Conservation (phyloP, 2,888 invertebrate genomes). For the Zelleria hepariella region DNA sequence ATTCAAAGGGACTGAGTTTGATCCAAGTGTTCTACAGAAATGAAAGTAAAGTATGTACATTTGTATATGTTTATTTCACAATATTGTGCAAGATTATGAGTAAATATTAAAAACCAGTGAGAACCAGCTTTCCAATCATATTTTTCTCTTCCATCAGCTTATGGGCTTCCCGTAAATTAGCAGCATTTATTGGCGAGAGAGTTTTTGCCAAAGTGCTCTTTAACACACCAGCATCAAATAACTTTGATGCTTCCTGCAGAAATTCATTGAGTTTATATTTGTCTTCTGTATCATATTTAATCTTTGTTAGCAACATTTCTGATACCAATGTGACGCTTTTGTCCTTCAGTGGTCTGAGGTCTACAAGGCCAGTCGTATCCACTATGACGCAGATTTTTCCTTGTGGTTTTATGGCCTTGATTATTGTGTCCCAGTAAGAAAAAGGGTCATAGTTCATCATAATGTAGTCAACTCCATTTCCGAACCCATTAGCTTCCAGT, state of each 20-base stretch:
- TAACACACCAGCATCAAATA: conserved; percentile 42
- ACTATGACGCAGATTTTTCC: conserved; percentile 55
- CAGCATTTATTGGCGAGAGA: conserved; percentile 51
- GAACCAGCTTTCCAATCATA: conserved; percentile 50
- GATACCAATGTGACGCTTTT: conserved; percentile 52
- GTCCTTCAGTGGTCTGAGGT: conserved; percentile 42
- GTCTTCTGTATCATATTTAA: conserved; percentile 52
- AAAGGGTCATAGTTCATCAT: conserved; percentile 55
- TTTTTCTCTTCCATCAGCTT: conserved; percentile 41
- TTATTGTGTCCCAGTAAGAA: conserved; percentile 53
- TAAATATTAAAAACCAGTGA: conserved; percentile 37
- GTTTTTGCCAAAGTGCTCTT: conserved; percentile 45
- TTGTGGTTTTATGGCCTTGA: conserved; percentile 48
- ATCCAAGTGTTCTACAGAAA: conserved; percentile 69
- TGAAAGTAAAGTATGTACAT: conserved; percentile 2
- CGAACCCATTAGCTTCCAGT: conserved; percentile 36
- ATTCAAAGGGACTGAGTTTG: conserved; percentile 86
- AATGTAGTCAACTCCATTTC: conserved; percentile 49
- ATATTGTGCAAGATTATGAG: neutral
- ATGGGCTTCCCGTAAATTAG: conserved; percentile 49
- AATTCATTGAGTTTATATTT: conserved; percentile 44
- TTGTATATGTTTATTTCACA: neutral
- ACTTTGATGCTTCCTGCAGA: conserved; percentile 34
- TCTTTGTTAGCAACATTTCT: conserved; percentile 51
- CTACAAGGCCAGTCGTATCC: conserved; percentile 45